Evolutionary conservation across 2,113 vertebrate species (phyloP), one percentile per base, ranked within the genome.

Genomic region (Hydrochoerus hydrochaeris): DNA sequence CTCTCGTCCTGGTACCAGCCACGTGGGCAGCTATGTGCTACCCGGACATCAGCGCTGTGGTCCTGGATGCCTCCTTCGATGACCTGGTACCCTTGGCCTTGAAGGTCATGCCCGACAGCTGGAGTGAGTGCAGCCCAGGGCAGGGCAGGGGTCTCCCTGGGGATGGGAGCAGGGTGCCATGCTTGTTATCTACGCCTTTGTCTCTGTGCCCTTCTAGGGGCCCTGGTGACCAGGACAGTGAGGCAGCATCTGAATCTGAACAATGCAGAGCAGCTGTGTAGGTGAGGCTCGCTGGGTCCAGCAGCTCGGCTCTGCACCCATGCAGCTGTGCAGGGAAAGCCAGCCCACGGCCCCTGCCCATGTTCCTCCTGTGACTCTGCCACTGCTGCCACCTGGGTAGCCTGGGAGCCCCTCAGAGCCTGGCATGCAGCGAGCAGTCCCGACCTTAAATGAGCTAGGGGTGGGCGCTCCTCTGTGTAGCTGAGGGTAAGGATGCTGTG

Each of bases 81-180:
- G 99, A 99, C 97, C 98, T 99, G 52, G 98, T 99, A 62, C 99
- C 99, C 52, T 98, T 99, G 88, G 99, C 99, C 28, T 98, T 99
- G 93, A 99, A 99, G 97, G 99, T 99, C 98, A 99, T 99, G 99
- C 99, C 99, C 0, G 99, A 99, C 95, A 99, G 99, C 97, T 99
- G 99, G 99, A 99, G 99, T 99, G 96, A 99, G 99, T 99, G 41
- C 38, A n/a, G 44, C 67, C 58, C 82, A 46, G 46, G 58, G 16
- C 0, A 4, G 32, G 35, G 35, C 16, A 35, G 16, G 13, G 35
- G 16, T n/a, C 35, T n/a, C 35, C 35, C 65, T n/a, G 80, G 90
- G 44, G 46, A n/a, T 46, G 83, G 62, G 67, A 30, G 10, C 2
- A 63, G 62, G 49, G 49, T 52, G 49, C 49, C 49, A 52, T n/a